These are phyloP conservation scores for Chroicocephalus ridibundus DNA, from an alignment of 2,113 vertebrate species.

Conservation along the genomic window DNA sequence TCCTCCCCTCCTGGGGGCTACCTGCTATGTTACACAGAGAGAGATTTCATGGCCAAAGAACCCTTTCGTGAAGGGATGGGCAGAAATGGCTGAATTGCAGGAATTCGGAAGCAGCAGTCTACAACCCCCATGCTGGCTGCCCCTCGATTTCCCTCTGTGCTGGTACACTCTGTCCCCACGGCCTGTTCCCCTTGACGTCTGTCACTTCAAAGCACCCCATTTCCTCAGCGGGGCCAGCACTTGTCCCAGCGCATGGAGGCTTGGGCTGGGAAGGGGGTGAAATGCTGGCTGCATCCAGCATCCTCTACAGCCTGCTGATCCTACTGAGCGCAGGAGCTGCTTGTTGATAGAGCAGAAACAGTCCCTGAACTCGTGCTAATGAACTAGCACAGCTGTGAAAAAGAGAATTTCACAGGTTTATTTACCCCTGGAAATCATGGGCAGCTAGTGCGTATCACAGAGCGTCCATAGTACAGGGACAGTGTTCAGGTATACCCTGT, in stretches of 20 bases:
- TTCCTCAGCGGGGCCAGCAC: fast-evolving
- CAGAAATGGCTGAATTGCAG: neutral
- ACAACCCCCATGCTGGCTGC: neutral
- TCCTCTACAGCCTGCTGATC: neutral
- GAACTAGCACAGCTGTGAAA: neutral
- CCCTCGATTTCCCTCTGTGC: neutral
- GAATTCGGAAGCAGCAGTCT: neutral
- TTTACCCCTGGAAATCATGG: neutral
- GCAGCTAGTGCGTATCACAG: neutral
- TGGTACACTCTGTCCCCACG: neutral
- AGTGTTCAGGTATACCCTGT: too few relatives aligned
- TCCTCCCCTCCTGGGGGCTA: neutral
- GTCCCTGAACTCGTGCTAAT: neutral
- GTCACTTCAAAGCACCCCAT: neutral
- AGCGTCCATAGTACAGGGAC: neutral
- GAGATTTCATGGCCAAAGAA: neutral
- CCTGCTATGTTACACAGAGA: neutral
- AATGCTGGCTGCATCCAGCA: neutral
- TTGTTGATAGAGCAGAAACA: neutral
- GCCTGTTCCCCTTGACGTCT: neutral
- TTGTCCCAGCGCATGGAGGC: neutral
- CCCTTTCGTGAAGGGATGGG: neutral
- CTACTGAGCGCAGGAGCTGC: neutral
- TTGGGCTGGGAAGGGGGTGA: neutral
- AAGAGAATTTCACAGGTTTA: neutral